A percentile compares a stretch with the other conserved stretches of the same genome.
These are phyloP conservation scores for Catamblyrhynchus diadema DNA, from an alignment of 2,797 vertebrate species.

Conservation along the genomic window DNA sequence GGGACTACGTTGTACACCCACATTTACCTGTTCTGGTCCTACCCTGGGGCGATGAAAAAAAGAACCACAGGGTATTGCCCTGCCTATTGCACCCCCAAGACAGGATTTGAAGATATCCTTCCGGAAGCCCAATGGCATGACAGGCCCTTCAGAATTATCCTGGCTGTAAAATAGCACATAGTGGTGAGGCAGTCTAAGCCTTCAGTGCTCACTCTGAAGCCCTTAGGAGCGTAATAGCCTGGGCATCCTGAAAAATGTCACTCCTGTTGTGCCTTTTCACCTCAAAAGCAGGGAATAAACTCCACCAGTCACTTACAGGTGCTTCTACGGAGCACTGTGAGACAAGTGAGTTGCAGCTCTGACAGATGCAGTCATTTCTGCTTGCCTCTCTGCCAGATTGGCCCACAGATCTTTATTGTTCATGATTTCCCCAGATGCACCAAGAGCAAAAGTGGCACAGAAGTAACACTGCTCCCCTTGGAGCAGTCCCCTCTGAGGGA, in stretches of 20 bases:
- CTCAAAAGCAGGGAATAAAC: background rate
- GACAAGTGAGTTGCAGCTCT: background rate
- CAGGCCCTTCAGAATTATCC: background rate
- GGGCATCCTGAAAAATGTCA: background rate
- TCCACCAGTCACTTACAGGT: background rate
- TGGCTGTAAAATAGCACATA: background rate
- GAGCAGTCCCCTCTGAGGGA: background rate
- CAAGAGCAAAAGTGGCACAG: background rate
- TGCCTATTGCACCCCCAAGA: background rate
- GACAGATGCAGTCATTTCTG: background rate
- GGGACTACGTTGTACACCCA: rapidly evolving
- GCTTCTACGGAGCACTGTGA: background rate
- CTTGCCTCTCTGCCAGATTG: background rate
- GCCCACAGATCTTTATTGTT: background rate
- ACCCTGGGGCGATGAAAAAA: background rate
- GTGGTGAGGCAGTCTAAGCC: background rate
- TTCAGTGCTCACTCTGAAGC: background rate
- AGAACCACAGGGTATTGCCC: background rate
- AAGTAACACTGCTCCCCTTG: background rate
- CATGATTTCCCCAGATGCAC: background rate
- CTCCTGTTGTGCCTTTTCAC: background rate
- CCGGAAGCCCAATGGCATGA: rapidly evolving
- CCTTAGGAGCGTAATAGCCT: background rate
- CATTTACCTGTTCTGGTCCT: background rate
- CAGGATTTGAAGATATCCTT: background rate